Base-by-base conservation (phyloP, 2,888 invertebrate genomes). In the Blastobasis lacticolella region DNA sequence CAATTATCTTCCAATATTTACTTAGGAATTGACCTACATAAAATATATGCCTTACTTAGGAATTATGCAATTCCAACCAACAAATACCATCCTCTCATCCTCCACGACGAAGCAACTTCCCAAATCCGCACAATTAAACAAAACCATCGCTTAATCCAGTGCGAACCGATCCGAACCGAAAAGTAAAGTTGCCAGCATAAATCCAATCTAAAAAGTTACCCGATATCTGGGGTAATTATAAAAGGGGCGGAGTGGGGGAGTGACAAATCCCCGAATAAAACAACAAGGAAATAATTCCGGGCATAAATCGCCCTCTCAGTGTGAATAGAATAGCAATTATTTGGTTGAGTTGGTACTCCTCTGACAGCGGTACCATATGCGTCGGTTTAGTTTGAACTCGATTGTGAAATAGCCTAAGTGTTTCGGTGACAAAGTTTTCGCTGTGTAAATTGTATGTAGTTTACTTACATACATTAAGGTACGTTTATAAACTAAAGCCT, bases 311-410 rank as follows among this genome's bases (percentile, higher is more conserved):
- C 69, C 71, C 81, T 79, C 81, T 75, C 77, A 73, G 85, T 85
- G 86, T 86, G 88, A 89, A 89, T 88, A 81, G 88, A 87, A 88
- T 88, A 88, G 83, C 87, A 87, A 89, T 88, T 88, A 87, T 88
- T 81, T 84, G 88, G 84, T 81, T 83, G 83, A 86, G 77, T 83
- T 81, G 83, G 76, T 80, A 62, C 79, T 77, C 58, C 58, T 65
- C 57, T 49, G 50, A 46, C 59, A 63, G 63, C 56, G 59, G 59
- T 71, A 78, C 65, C 57, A 63, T 52, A 23, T 23, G 23, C 23
- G 23, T 23, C 23, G 23, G 2, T 23, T 23, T 23, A 23, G 23
- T 2, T 2, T 23, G 23, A 23, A 23, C 23, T 23, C 23, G 23
- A 23, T 23, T 23, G 23, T 23, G 23, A 23, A 23, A 23, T 23